phyloP scores from a whole-genome alignment of 2,888 invertebrate species.

The Smittia sp. region DNA sequence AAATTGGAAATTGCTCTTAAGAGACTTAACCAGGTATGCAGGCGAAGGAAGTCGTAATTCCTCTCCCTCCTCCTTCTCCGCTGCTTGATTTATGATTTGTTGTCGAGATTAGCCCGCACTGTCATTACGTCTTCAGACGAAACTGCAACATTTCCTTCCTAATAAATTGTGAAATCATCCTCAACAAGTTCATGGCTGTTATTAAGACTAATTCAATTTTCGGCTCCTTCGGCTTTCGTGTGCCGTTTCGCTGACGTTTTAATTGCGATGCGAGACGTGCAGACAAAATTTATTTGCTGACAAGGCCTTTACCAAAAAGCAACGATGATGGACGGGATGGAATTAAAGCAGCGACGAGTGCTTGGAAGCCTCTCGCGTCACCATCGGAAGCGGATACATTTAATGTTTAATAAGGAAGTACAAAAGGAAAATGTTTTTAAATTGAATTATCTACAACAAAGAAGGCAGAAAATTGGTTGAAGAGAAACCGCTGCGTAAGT shows the following conservation, averaged over 20 bases:
- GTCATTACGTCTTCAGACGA: too few relatives aligned
- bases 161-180: neutral
- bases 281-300: neutral
- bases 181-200: constrained; percentile 28
- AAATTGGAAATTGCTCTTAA: neutral
- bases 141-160: neutral
- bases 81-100: constrained; percentile 26
- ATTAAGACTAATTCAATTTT: constrained; percentile 28
- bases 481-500: neutral
- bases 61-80: neutral
- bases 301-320: neutral
- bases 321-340: too few relatives aligned
- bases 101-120: neutral
- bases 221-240: neutral
- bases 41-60: neutral
- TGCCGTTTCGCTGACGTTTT: constrained; percentile 18
- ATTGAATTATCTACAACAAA: constrained; percentile 22
- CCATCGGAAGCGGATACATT: constrained; percentile 16
- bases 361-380: too few relatives aligned
- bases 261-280: constrained; percentile 7
- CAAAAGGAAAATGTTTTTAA: constrained; percentile 33
- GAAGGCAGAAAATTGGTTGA: neutral
- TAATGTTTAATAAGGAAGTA: constrained; percentile 36
- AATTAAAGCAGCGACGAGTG: neutral
- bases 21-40: neutral